A percentile compares a stretch with the other conserved stretches of the same genome.
phyloP scores from a whole-genome alignment of 2,113 vertebrate species.

The Coptodon bakossiorum region DNA sequence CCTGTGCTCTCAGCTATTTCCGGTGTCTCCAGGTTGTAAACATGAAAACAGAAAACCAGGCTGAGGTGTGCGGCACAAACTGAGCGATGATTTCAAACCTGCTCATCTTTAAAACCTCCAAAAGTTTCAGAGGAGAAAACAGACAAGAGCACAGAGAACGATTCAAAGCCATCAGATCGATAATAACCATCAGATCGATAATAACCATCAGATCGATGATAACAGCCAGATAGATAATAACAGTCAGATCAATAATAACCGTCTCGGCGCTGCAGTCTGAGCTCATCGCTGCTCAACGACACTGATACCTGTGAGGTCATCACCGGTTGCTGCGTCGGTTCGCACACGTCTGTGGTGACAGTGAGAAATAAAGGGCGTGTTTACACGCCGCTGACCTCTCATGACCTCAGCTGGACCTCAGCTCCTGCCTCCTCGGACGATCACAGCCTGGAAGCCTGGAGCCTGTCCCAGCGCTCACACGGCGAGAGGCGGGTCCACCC shows the following conservation, averaged over 20 bases:
- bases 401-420: neutral
- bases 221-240: neutral
- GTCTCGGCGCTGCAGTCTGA: fast-evolving
- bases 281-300: neutral
- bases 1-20: neutral
- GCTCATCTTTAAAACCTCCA: neutral
- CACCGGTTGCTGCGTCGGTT: neutral
- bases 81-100: fast-evolving
- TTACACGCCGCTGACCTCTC: neutral
- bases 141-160: fast-evolving
- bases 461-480: neutral
- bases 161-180: fast-evolving
- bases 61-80: neutral
- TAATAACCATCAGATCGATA: too few species aligned
- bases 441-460: neutral
- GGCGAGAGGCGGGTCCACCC: neutral
- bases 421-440: neutral
- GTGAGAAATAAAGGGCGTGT: neutral
- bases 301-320: neutral
- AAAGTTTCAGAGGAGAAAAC: neutral
- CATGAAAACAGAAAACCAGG: neutral
- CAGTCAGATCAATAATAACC: neutral
- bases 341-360: neutral
- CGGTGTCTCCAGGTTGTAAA: neutral
- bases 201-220: too few species aligned